A percentile compares a stretch with the other conserved stretches of the same genome.
Conservation (phyloP, 2,797 vertebrate genomes). For the Huso huso region DNA sequence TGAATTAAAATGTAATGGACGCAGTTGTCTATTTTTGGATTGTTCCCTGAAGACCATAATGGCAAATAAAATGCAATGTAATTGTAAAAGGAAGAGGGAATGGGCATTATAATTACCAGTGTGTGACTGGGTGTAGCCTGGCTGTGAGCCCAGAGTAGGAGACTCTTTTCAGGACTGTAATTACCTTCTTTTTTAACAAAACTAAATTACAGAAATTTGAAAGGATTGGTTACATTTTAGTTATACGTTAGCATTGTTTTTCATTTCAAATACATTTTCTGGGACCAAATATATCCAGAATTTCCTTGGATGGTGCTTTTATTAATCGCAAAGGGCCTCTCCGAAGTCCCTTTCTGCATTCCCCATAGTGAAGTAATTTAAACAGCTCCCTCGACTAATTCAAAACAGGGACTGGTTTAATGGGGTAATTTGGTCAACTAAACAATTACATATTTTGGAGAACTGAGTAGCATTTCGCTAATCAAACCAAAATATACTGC, state of each 20-base stretch:
- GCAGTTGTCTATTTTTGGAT: slow-evolving; percentile 20
- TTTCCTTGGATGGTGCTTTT: slow-evolving; percentile 8
- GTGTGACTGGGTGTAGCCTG: slow-evolving; percentile 19
- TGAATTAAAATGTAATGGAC: slow-evolving; percentile 16
- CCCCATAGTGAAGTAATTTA: neutral
- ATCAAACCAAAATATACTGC: too few species aligned
- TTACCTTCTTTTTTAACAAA: slow-evolving; percentile 23
- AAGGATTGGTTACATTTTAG: neutral
- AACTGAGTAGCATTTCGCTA: neutral
- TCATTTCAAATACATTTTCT: slow-evolving; percentile 30
- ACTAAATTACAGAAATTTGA: neutral
- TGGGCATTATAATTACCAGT: slow-evolving; percentile 28
- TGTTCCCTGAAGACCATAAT: slow-evolving; percentile 11
- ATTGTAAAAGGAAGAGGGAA: slow-evolving; percentile 23
- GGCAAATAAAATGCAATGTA: slow-evolving; percentile 22
- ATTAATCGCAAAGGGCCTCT: neutral
- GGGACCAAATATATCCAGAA: slow-evolving; percentile 23
- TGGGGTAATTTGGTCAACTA: neutral
- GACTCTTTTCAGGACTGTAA: slow-evolving; percentile 27
- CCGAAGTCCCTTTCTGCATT: slow-evolving; percentile 2
- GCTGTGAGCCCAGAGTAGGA: slow-evolving; percentile 26
- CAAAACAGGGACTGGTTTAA: neutral
- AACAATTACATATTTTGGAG: neutral
- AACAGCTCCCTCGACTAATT: neutral
- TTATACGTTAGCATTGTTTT: slow-evolving; percentile 30